Percentiles rank a stretch among this genome's conserved stretches.
phyloP scores from a whole-genome alignment of 37 sponge, comb jelly and placozoan genomes.

The Petrosia ficiformis region DNA sequence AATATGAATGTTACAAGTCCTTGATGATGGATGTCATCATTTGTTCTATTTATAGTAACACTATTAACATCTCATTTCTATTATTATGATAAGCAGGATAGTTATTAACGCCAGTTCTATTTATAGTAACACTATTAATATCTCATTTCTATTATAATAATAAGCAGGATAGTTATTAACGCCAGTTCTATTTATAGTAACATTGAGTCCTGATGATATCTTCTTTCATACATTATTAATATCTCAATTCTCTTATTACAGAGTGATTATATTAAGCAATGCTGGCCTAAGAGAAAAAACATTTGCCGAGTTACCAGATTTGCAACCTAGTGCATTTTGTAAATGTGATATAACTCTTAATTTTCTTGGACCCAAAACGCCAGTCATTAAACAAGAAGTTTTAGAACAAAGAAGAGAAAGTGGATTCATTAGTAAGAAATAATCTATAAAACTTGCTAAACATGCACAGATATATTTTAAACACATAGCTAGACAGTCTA shows the following conservation, averaged over 20 bases:
- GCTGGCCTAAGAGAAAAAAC: neutral
- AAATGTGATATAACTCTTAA: neutral
- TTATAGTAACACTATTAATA: neutral
- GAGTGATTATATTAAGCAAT: too few relatives aligned
- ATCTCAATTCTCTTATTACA: too few relatives aligned
- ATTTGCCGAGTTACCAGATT: neutral
- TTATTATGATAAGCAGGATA: neutral
- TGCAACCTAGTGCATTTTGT: neutral
- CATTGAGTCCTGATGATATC: too few relatives aligned
- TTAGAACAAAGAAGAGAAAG: too few relatives aligned
- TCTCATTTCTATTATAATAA: neutral
- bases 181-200: neutral
- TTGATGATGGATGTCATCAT: too few relatives aligned
- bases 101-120: neutral
- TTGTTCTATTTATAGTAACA: neutral
- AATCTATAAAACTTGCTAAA: too few relatives aligned
- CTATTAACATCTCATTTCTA: too few relatives aligned
- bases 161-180: neutral
- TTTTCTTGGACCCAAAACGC: neutral
- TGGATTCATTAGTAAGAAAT: too few relatives aligned
- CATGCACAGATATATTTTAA: too few relatives aligned
- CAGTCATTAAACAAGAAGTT: neutral
- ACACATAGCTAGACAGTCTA: too few relatives aligned
- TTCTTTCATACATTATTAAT: too few relatives aligned
- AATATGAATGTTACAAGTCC: constrained; percentile 57